Conservation (phyloP, 2,888 invertebrate genomes). For the Andrena praecox region DNA sequence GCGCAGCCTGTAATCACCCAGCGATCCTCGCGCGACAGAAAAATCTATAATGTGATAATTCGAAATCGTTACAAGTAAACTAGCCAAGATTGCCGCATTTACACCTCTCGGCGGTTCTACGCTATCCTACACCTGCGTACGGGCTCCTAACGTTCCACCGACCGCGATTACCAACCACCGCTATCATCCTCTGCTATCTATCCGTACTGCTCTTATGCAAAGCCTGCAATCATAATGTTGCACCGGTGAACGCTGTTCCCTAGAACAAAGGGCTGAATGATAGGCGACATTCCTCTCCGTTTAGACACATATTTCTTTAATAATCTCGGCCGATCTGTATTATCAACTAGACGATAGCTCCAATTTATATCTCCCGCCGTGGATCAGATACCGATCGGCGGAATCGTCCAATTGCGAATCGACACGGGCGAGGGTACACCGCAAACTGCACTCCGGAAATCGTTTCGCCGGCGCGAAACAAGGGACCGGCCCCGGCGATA, state of each 20-base stretch:
- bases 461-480: slow-evolving; percentile 29
- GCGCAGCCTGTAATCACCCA: slow-evolving; percentile 17
- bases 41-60: slow-evolving; percentile 37
- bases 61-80: slow-evolving; percentile 38
- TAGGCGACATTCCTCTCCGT: slow-evolving; percentile 8
- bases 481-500: slow-evolving; percentile 29
- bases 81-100: slow-evolving; percentile 42
- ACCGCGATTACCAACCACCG: background rate
- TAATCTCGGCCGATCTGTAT: slow-evolving; percentile 26
- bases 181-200: slow-evolving; percentile 33
- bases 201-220: slow-evolving; percentile 11
- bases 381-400: slow-evolving; percentile 32
- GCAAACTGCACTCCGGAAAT: slow-evolving; percentile 39
- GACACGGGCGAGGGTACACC: background rate
- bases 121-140: slow-evolving; percentile 2
- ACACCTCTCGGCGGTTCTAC: slow-evolving; percentile 36
- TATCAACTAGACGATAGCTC: slow-evolving; percentile 15
- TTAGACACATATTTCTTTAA: background rate
- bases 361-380: slow-evolving; percentile 34
- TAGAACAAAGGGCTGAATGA: slow-evolving; percentile 21
- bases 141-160: slow-evolving; percentile 11
- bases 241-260: slow-evolving; percentile 6
- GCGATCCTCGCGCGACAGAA: slow-evolving; percentile 38
- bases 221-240: slow-evolving; percentile 17
- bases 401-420: slow-evolving; percentile 26